Base-by-base conservation (phyloP, 1,140 invertebrate species). In the Euura saliciscinereae region DNA sequence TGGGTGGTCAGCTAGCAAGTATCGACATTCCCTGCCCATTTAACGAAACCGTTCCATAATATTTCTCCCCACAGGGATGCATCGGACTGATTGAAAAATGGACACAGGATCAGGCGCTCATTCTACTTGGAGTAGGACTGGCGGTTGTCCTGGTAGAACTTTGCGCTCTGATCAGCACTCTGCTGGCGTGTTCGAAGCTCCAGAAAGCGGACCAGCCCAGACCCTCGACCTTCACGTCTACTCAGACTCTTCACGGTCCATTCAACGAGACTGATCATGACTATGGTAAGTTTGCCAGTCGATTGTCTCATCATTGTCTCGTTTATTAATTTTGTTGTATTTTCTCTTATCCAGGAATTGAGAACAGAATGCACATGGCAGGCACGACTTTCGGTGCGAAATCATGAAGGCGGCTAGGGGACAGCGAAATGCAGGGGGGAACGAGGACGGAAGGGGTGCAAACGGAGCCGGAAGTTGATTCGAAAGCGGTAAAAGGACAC, bases 91-190 rank as follows among this genome's bases (percentile, higher is more conserved):
- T 96, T 43, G 93, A 95, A 84, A 88, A 89, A 71, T 96, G 94
- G 94, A 93, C 94, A 72, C 89, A 93, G 66, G 89, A 93, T 46
- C 94, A 96, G 78, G 94, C 93, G 51, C 82, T 94, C 8, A 87
- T 94, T 65, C 91, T 96, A 73, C 86, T 96, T 46, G 85, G 89
- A 3, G 89, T 91, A 44, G 90, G 93, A 4, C 85, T 95, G 43
- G 83, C 91, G 0, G 81, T 93, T 8, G 91, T 93, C 3, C 77
- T 94, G 7, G 88, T 94, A 44, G 93, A 95, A 86, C 90, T 94
- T 65, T 89, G 88, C 59, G 90, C 93, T 0, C 84, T 94, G 6
- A 83, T 94, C 2, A 91, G 90, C 78, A 93, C 92, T 0, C 88
- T 94, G 42, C 86, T 94, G 44, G 91, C 91, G 0, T 94, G 93